These are phyloP conservation scores for Rhynchophorus ferrugineus DNA, from an alignment of 1,140 invertebrate genomes.

Conservation along the genomic window DNA sequence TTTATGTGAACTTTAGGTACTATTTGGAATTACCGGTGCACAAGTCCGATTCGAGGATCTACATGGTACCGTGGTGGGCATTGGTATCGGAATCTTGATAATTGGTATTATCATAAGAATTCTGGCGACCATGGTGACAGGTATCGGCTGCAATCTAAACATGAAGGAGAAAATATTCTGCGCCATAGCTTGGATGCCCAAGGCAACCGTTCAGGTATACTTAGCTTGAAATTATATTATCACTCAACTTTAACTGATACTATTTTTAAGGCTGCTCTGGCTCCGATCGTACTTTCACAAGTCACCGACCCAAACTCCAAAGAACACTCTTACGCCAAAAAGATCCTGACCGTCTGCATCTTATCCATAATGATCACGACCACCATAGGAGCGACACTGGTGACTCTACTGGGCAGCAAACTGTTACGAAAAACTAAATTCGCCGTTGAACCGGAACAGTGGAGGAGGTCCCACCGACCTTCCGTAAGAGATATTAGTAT, in stretches of 20 bases:
- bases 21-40: constrained; percentile 85
- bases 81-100: constrained; percentile 53
- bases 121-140: constrained; percentile 53
- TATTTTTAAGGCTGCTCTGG: constrained; percentile 64
- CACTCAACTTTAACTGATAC: neutral
- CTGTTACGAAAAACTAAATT: constrained; percentile 63
- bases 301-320: constrained; percentile 46
- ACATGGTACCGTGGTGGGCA: constrained; percentile 53
- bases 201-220: constrained; percentile 84
- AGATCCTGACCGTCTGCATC: constrained; percentile 65
- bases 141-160: constrained; percentile 69
- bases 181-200: constrained; percentile 85
- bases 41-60: constrained; percentile 68
- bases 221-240: constrained; percentile 20
- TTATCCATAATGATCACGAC: constrained; percentile 89
- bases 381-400: constrained; percentile 80
- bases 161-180: constrained; percentile 84
- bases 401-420: constrained; percentile 68
- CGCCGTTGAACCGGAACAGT: constrained; percentile 53
- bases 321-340: constrained; percentile 49
- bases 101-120: constrained; percentile 58
- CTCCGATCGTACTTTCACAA: constrained; percentile 66
- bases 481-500: constrained; percentile 78
- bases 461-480: constrained; percentile 65
- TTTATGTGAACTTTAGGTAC: constrained; percentile 51